These are phyloP conservation scores for Buceros bicornis DNA, from an alignment of 2,797 vertebrate species.

Conservation along the genomic window DNA sequence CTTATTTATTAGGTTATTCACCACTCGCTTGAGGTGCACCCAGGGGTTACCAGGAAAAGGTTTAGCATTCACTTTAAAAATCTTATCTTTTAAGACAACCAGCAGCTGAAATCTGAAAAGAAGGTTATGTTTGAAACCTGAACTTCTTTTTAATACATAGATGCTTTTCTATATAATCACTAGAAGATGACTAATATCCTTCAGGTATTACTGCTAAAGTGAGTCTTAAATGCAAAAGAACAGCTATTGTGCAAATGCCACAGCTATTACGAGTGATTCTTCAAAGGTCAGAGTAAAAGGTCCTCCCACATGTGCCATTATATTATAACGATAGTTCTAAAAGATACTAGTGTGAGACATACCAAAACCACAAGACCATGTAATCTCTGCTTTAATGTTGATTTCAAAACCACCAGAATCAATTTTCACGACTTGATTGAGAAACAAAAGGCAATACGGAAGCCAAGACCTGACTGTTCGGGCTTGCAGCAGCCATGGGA, in stretches of 20 bases:
- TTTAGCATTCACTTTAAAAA: not conserved
- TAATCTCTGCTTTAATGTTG: not conserved
- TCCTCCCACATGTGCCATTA: constrained; percentile 26
- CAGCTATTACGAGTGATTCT: constrained; percentile 29
- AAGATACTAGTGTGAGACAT: not conserved
- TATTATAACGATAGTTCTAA: not conserved
- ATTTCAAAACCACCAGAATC: not conserved
- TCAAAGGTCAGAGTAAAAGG: constrained; percentile 49
- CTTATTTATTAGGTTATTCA: not conserved
- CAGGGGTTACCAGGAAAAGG: not conserved
- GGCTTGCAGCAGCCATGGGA: not conserved
- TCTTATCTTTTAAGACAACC: not conserved
- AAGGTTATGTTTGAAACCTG: not conserved
- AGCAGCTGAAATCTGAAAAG: not conserved
- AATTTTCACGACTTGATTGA: not conserved
- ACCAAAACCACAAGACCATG: not conserved
- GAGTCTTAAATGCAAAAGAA: constrained; percentile 51
- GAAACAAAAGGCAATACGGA: not conserved
- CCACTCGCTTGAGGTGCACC: not conserved
- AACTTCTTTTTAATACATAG: constrained; percentile 7
- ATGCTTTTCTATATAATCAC: not conserved
- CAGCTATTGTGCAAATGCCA: constrained; percentile 43
- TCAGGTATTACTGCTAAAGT: constrained; percentile 34
- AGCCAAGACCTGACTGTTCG: not conserved
- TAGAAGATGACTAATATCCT: constrained; percentile 61